Conservation (phyloP, 1,140 invertebrate species). For the Octopus bimaculoides region DNA sequence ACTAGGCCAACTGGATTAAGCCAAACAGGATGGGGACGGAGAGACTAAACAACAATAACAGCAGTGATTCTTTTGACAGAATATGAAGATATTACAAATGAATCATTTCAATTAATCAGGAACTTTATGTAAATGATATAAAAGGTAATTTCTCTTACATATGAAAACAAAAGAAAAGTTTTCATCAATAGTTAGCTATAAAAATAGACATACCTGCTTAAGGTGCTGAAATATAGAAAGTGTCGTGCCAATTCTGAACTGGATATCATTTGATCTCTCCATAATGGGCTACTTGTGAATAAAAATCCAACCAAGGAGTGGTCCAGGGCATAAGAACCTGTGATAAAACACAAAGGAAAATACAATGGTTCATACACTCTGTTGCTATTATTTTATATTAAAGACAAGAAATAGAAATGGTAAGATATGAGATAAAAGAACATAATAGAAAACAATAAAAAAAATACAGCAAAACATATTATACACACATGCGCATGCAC, state of each 20-base stretch:
- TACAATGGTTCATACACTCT: not conserved
- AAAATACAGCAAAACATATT: not conserved
- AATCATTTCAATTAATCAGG: too few species aligned
- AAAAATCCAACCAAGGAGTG: constrained; percentile 43
- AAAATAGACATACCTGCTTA: constrained; percentile 40
- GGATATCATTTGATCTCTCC: constrained; percentile 38
- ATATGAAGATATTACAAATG: too few species aligned
- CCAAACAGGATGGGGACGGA: too few species aligned
- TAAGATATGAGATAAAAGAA: not conserved
- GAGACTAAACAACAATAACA: too few species aligned
- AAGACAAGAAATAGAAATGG: not conserved
- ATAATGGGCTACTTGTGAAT: constrained; percentile 38
- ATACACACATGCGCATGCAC: not conserved
- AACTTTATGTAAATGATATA: too few species aligned
- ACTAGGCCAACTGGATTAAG: too few species aligned
- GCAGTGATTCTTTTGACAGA: too few species aligned
- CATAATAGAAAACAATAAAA: not conserved
- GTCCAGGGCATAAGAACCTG: constrained; percentile 43
- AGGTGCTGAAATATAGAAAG: constrained; percentile 46
- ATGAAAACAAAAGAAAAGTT: too few species aligned
- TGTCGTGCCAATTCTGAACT: constrained; percentile 42
- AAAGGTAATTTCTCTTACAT: too few species aligned
- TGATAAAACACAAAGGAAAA: constrained; percentile 12
- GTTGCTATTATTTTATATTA: not conserved
- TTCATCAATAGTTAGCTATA: too few species aligned